These are phyloP conservation scores for Uria aalge DNA, from an alignment of 2,113 vertebrate species.

Conservation along the genomic window DNA sequence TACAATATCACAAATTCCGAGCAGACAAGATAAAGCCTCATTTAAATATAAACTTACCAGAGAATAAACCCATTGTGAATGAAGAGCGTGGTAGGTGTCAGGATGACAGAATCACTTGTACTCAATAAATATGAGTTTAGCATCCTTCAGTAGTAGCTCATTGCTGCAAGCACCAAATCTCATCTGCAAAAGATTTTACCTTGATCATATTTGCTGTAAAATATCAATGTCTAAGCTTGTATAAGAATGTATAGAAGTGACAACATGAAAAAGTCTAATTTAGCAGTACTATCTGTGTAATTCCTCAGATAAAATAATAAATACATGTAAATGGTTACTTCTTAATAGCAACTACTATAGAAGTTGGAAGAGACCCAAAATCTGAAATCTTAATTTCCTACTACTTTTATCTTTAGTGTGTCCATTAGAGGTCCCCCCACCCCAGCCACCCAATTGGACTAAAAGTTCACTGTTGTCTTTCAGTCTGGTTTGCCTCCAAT, in stretches of 20 bases:
- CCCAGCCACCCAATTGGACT: not conserved
- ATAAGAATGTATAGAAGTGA: not conserved
- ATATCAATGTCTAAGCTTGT: not conserved
- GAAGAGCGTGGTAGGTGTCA: not conserved
- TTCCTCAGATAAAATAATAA: not conserved
- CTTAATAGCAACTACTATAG: not conserved
- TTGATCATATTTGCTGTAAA: not conserved
- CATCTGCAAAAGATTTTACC: not conserved
- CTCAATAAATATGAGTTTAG: not conserved
- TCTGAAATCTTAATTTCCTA: not conserved
- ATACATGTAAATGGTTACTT: not conserved
- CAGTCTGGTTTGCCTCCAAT: not conserved
- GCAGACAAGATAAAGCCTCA: not conserved
- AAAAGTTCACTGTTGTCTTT: not conserved
- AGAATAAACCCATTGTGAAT: not conserved
- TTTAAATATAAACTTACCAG: not conserved
- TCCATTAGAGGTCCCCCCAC: accelerated
- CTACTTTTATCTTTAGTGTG: not conserved
- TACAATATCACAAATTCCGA: not conserved
- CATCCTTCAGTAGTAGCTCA: not conserved
- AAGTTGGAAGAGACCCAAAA: not conserved
- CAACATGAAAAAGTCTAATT: not conserved
- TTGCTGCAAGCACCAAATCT: not conserved
- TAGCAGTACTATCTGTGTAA: not conserved
- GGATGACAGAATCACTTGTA: not conserved